Evolutionary conservation across 2,797 vertebrate genomes (phyloP).

Genomic region (Xyrichtys novacula): DNA sequence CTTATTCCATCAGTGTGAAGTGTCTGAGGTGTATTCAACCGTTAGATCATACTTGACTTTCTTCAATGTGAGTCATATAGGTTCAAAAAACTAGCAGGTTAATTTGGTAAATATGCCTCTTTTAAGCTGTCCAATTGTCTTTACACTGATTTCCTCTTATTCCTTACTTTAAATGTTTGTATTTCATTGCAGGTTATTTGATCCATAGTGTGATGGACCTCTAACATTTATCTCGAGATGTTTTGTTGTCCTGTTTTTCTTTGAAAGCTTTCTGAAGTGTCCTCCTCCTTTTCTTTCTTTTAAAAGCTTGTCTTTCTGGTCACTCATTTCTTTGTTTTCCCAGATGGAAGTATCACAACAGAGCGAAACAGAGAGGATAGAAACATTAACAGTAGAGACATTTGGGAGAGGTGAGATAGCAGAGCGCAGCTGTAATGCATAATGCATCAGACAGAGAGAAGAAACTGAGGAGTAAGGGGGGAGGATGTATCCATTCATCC

Average conservation of each 20-base stretch:
- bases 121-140: too few species aligned
- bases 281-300: neutral
- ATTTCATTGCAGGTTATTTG: too few species aligned
- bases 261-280: neutral
- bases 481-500: constrained; percentile 58
- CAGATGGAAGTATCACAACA: constrained; percentile 7
- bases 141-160: too few species aligned
- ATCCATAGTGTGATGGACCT: rapidly evolving
- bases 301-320: neutral
- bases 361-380: constrained; percentile 31
- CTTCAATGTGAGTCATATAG: too few species aligned
- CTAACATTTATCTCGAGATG: neutral
- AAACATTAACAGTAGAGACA: constrained; percentile 59
- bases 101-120: too few species aligned
- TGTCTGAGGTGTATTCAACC: too few species aligned
- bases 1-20: too few species aligned
- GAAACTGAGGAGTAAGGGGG: constrained; percentile 54
- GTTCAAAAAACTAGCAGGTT: too few species aligned
- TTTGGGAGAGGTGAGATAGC: constrained; percentile 61
- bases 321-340: neutral
- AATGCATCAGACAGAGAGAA: constrained; percentile 56
- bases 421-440: constrained; percentile 44
- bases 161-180: too few species aligned
- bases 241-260: neutral
- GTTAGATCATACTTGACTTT: too few species aligned